Evolutionary conservation across 2,888 invertebrate genomes (phyloP), one percentile per base, ranked within the genome.

Genomic region (Lasioglossum vierecki): DNA sequence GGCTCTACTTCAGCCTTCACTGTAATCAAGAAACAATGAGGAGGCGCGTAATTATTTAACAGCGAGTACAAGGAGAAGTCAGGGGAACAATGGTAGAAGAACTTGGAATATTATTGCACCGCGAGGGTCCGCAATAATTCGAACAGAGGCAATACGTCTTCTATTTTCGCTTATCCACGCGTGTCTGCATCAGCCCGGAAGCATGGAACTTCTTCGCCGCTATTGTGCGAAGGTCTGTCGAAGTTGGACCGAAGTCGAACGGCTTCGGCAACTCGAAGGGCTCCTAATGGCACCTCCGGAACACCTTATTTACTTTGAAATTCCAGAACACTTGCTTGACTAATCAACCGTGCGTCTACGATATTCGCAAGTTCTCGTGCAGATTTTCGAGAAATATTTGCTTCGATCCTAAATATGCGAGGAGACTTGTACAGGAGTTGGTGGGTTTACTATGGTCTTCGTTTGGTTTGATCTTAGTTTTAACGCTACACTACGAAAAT

Each of bases 121-220:
- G 8, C 13, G 63, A 30, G 8, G 4, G 4, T 70, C 2, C 70
- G 2, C 22, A 11, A 13, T 70, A 70, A 70, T 41, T 70, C 41
- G n/a, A 70, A 41, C n/a, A n/a, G 39, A 41, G 70, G 70, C 41
- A n/a, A 41, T 70, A 41, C 39, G 11, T 70, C 70, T 41, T 70
- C 70, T n/a, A 70, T 70, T 70, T 70, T 70, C 70, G 70, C 70
- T 41, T 39, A 70, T 70, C n/a, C 70, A 70, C n/a, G 70, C 70
- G n/a, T 70, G 70, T 41, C 39, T 39, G 9, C 30, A 22, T 68
- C 2, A 11, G 41, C 1, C n/a, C 70, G 41, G 41, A 70, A 70
- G 41, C 70, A 9, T 41, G 41, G 41, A 70, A 70, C 70, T 70
- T 70, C 70, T 41, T 70, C 70, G 41, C 9, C 41, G 41, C 70